Base-by-base conservation (phyloP, 2,888 invertebrate species). In the Parnassius mnemosyne region DNA sequence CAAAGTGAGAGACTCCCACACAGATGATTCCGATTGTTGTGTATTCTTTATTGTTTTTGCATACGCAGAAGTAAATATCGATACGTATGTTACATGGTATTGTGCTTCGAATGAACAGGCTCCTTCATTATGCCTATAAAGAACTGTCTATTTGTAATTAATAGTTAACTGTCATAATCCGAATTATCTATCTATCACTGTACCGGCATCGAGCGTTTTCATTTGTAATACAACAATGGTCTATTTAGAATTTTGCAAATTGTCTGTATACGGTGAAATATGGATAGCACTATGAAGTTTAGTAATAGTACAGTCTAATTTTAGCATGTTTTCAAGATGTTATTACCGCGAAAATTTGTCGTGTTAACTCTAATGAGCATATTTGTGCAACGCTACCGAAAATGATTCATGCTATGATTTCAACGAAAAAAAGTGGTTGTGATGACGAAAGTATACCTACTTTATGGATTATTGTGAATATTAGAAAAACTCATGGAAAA, bases 201-300 rank as follows among this genome's bases (percentile, higher is more conserved):
- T 75, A 76, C 77, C 75, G 75, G 80, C 74, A 79, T 81, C 78
- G 81, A 76, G 71, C 77, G 80, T 84, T 84, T 85, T 82, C 83
- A 82, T 84, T 80, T 80, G 75, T 75, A 74, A 79, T 79, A 76
- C 77, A 86, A 88, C 87, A 89, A 88, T 88, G 75, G 81, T 69
- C 78, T 77, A 83, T 88, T 87, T 82, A 84, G 75, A 57, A 77
- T 81, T 85, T 84, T 81, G 80, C 81, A 81, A 83, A 84, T 81
- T 82, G 75, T 75, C 79, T 80, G 77, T 77, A 79, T 78, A 78
- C 77, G 69, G 71, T 80, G 77, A 79, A 81, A 78, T 77, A 78
- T 76, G 74, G 69, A 76, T 71, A 68, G 65, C 63, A 65, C 57
- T 61, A 66, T 67, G 51, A 47, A 50, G 34, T 57, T 13, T 7